phyloP scores from a whole-genome alignment of 2,797 vertebrate genomes.

The Heteromormyrus szaboi region DNA sequence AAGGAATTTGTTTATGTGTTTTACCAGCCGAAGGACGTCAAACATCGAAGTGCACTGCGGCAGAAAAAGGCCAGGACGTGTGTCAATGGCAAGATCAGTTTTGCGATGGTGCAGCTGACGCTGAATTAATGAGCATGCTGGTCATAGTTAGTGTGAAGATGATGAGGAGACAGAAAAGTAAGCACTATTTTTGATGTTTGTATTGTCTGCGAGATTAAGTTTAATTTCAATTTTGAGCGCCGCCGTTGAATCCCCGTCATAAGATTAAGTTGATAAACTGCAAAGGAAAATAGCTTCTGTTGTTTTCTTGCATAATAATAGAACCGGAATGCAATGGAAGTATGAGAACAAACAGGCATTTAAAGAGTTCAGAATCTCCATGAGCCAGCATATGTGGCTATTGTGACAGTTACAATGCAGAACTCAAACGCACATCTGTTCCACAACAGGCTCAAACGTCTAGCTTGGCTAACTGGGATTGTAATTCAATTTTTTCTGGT shows the following conservation, averaged over 20 bases:
- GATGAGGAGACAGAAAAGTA: not conserved
- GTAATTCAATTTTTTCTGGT: not conserved
- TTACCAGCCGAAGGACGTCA: not conserved
- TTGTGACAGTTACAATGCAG: not conserved
- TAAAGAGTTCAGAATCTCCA: not conserved
- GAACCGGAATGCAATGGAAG: not conserved
- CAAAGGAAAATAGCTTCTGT: not conserved
- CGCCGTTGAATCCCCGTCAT: not conserved
- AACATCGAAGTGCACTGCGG: not conserved
- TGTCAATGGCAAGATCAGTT: not conserved
- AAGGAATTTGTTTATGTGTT: not conserved
- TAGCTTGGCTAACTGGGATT: not conserved
- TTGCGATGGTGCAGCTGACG: not conserved
- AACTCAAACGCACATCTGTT: not conserved
- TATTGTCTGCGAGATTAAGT: not conserved
- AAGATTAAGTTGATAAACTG: not conserved
- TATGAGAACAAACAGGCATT: not conserved
- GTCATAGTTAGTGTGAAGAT: not conserved
- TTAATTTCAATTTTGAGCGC: not conserved
- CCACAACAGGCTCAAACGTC: not conserved
- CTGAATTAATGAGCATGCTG: not conserved
- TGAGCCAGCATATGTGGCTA: not conserved
- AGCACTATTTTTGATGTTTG: not conserved
- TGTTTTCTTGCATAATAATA: not conserved
- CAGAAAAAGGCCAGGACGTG: not conserved